A percentile compares a stretch with the other conserved stretches of the same genome.
Conservation (phyloP, 2,113 vertebrate genomes). For the Otocyon megalotis region DNA sequence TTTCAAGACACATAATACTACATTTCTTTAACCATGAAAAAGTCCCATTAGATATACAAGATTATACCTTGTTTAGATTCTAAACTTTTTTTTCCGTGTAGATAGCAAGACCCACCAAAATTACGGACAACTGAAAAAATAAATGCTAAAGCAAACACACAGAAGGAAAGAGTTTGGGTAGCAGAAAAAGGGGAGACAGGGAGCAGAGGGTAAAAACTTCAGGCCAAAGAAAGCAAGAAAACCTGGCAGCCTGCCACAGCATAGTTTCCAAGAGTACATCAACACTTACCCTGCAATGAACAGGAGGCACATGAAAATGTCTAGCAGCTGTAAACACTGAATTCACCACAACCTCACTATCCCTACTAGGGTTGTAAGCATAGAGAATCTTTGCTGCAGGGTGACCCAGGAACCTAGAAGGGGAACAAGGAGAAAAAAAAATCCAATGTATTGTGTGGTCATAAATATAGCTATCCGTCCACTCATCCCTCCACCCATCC, state of each 20-base stretch:
- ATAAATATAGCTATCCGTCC: background rate
- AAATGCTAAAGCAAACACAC: constrained; percentile 69
- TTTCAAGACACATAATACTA: constrained; percentile 56
- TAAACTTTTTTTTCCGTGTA: background rate
- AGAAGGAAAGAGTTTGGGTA: constrained; percentile 66
- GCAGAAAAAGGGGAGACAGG: constrained; percentile 63
- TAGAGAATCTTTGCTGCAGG: constrained; percentile 95
- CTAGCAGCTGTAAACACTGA: constrained; percentile 96
- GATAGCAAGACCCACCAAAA: constrained; percentile 26
- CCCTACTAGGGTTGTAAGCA: constrained; percentile 96
- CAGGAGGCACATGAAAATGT: constrained; percentile 97
- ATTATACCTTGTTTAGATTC: background rate
- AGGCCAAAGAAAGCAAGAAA: constrained; percentile 83
- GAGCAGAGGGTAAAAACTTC: constrained; percentile 72
- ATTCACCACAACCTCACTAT: constrained; percentile 94
- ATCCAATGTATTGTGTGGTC: background rate
- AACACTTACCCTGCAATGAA: constrained; percentile 95
- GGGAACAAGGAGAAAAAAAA: background rate
- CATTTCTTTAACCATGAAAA: constrained; percentile 36
- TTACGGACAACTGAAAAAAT: constrained; percentile 50
- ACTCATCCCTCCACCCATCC: background rate
- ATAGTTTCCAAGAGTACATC: constrained; percentile 83
- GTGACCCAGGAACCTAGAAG: constrained; percentile 92
- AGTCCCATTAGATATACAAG: background rate
- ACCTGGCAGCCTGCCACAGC: constrained; percentile 79